Base-by-base conservation (phyloP, 2,113 vertebrate genomes). In the Eudyptes chrysolophus region DNA sequence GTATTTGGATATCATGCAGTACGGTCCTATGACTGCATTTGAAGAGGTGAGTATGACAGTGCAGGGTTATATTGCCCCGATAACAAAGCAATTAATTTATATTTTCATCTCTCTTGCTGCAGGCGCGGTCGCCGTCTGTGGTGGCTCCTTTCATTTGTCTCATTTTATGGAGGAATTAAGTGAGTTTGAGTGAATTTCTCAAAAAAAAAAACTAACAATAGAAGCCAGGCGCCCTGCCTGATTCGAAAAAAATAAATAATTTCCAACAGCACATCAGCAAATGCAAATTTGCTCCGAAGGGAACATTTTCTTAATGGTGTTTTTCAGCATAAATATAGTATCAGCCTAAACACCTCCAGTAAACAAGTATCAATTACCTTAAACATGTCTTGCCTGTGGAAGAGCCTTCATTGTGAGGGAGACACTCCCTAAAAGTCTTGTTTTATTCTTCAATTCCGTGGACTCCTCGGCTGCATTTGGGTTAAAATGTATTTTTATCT, bases 401-500 rank as follows among this genome's bases (percentile, higher is more conserved):
- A 78, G 61, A 83, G 74, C 71, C 81, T 74, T 81, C 72, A 22
- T 18, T 81, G 80, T 42, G 86, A 61, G 76, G 76, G 54, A 80
- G 86, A n/a, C 68, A 49, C 70, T 92, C 92, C 78, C 82, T 52
- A 3, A 48, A 96, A 83, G 54, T 40, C 62, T 22, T 2, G 25
- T 1, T 93, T 72, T 85, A 16, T 13, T 71, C 84, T 71, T 70
- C 65, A 29, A 4, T 61, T 76, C 60, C 1, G 0, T 4, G 65
- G 42, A 13, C 52, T 85, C 65, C 71, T 57, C 0, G 0, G 7
- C 62, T 49, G 49, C 1, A 0, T 85, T 76, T 46, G 64, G 40
- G 21, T 72, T 80, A 13, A 89, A 90, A 76, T 2, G 11, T 6
- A 0, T 13, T 75, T 86, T 76, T 61, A 72, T 12, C 68, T 14